phyloP scores from a whole-genome alignment of 2,888 invertebrate genomes.

The Drosophila falleni region DNA sequence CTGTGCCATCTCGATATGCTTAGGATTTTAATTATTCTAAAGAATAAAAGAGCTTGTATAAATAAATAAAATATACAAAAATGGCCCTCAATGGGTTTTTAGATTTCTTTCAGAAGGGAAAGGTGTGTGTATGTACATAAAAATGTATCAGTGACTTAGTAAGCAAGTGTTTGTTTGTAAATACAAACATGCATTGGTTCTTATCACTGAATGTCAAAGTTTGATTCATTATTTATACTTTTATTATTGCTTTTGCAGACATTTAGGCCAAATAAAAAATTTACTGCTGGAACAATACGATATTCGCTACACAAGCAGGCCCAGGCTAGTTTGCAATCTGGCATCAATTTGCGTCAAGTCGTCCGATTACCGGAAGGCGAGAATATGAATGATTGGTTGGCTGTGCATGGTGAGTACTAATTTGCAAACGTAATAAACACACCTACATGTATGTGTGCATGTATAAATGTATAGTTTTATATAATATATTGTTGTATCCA shows the following conservation, averaged over 20 bases:
- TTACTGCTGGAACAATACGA: conserved; percentile 93
- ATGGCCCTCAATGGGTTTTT: conserved; percentile 91
- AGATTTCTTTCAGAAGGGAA: conserved; percentile 92
- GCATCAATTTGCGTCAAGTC: conserved; percentile 92
- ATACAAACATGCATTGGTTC: conserved; percentile 11
- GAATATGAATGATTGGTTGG: conserved; percentile 95
- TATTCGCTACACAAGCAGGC: conserved; percentile 95
- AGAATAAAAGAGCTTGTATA: conserved; percentile 5
- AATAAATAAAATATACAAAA: conserved; percentile 16
- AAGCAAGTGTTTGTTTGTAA: conserved; percentile 6
- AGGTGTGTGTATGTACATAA: conserved; percentile 86
- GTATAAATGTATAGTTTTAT: neutral
- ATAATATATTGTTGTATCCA: conserved; percentile 2
- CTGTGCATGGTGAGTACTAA: conserved; percentile 90
- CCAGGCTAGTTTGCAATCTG: conserved; percentile 95
- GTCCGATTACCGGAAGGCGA: conserved; percentile 94
- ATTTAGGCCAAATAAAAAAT: conserved; percentile 94
- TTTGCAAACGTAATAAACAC: conserved; percentile 2
- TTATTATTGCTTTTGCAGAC: conserved; percentile 87
- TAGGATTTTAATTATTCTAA: conserved; percentile 22
- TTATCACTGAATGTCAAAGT: conserved; percentile 3
- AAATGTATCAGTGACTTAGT: neutral
- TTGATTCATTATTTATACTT: neutral
- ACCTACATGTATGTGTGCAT: neutral
- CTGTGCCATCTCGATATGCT: neutral